Conservation (phyloP, 2,888 invertebrate species). For the Euzetes globulus region DNA sequence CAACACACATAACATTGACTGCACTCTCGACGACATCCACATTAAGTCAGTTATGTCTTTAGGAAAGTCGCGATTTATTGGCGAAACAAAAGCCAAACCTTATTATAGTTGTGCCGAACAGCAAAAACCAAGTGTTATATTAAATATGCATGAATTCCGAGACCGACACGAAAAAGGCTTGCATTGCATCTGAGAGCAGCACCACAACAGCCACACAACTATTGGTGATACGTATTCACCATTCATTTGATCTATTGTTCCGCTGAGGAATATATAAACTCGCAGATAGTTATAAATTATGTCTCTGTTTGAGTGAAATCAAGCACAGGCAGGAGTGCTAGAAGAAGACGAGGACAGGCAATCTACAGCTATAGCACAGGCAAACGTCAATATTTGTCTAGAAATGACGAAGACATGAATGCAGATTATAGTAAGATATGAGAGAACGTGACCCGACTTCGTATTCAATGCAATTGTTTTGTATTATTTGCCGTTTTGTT, state of each 20-base stretch:
- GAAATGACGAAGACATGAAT: conserved; percentile 28
- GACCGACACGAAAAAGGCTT: conserved; percentile 26
- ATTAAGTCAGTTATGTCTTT: conserved; percentile 6
- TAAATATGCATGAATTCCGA: conserved; percentile 27
- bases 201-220: neutral
- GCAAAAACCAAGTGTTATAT: conserved; percentile 12
- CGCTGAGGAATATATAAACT: conserved; percentile 20
- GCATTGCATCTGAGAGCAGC: neutral
- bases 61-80: conserved; percentile 4
- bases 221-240: conserved; percentile 25
- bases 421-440: conserved; percentile 29
- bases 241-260: conserved; percentile 30
- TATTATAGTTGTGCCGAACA: conserved; percentile 15
- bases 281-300: conserved; percentile 24
- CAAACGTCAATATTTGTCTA: conserved; percentile 28
- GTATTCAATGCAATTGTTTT: conserved; percentile 24
- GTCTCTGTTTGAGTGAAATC: conserved; percentile 3
- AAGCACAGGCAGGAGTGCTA: neutral
- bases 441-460: conserved; percentile 23
- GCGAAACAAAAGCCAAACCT: conserved; percentile 8
- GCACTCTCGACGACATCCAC: neutral
- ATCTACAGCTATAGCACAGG: neutral
- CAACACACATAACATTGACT: neutral
- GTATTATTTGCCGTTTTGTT: neutral
- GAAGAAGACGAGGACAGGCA: neutral